Base-by-base conservation (phyloP, 2,888 invertebrate genomes). In the Tetheella fluctuosa region DNA sequence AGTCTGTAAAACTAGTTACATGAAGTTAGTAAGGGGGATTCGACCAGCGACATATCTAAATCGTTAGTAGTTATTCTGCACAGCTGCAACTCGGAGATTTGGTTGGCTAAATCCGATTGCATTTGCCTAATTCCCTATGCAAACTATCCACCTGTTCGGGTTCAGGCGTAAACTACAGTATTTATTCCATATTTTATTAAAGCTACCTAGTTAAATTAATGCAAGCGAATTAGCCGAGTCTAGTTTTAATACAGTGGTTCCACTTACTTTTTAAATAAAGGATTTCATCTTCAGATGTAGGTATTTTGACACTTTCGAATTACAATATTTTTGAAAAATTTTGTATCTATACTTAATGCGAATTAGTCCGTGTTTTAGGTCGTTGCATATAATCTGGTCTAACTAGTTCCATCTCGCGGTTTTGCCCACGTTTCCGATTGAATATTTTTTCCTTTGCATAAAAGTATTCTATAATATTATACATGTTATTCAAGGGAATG, bases 41-140 rank as follows among this genome's bases (percentile, higher is more conserved):
- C 10, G 30, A n/a, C 10, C 30, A 28, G 28, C 17, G 28, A 54
- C 54, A 17, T 28, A 28, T 30, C 23, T 17, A n/a, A 23, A 17
- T 55, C 15, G 34, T 55, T 67, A 57, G 59, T 59, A 59, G 64
- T 59, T 48, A 20, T 48, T 1, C 8, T 20, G 42, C 28, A 61
- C 74, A 77, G 72, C 75, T 80, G 77, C 70, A 70, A 59, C 58
- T 56, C 23, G 42, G 60, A 76, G 75, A 77, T 80, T 77, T 64
- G 71, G 69, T 60, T 64, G 54, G 57, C 72, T 65, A 73, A 77
- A 77, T 72, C 78, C 74, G 73, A 77, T 80, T 76, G 78, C 79
- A 79, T 80, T 81, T 80, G 73, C 80, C 77, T 82, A 81, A 80
- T 80, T 74, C 79, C 77, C 61, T 48, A 7, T 59, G 48, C 13